Evolutionary conservation across 37 sponge, comb jelly and placozoan genomes (phyloP).

Genomic region (Petrosia ficiformis): DNA sequence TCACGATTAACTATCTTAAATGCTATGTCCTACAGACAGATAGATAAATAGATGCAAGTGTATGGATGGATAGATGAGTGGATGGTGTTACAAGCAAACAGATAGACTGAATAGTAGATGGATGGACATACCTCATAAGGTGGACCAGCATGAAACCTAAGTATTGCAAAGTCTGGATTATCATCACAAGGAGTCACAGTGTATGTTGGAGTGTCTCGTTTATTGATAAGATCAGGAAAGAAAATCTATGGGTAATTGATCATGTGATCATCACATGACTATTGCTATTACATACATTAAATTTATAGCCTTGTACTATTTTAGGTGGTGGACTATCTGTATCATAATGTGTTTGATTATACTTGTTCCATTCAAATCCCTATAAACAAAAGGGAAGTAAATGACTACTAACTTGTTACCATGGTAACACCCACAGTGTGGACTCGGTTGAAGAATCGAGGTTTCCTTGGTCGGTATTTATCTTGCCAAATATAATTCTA

Average conservation of each 20-base stretch:
- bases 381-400: constrained; percentile 7
- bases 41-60: no score
- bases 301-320: constrained; percentile 99
- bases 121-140: constrained; percentile 90
- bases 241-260: constrained; percentile 64
- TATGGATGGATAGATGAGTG: not conserved
- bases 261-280: not conserved
- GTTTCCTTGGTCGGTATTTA: constrained; percentile 95
- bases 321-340: constrained; percentile 99
- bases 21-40: constrained; percentile 76
- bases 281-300: constrained; percentile 75
- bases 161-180: constrained; percentile 83
- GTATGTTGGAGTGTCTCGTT: constrained; percentile 86
- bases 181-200: constrained; percentile 70
- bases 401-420: not conserved
- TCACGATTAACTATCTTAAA: constrained; percentile 96
- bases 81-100: not conserved
- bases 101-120: not conserved
- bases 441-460: constrained; percentile 97
- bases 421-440: constrained; percentile 79
- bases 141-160: constrained; percentile 95
- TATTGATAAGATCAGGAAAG: constrained; percentile 96
- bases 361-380: constrained; percentile 99
- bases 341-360: constrained; percentile 99
- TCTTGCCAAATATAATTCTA: constrained; percentile 88